phyloP scores from a whole-genome alignment of 53 echinoderm and acorn worm species.

The Patiria pectinifera region DNA sequence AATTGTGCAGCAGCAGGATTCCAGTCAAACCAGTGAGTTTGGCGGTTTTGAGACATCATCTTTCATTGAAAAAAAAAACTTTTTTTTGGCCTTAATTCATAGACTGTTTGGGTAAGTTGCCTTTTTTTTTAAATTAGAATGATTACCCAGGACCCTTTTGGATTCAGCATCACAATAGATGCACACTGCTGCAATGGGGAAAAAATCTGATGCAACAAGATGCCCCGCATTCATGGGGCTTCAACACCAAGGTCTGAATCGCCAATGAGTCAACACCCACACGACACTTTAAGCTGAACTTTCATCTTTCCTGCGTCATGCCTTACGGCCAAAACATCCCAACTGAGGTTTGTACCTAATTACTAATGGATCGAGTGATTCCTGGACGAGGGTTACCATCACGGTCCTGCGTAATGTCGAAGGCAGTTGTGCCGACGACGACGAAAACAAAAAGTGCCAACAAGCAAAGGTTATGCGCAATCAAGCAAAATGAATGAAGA shows the following conservation, averaged over 20 bases:
- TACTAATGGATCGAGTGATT: conserved; percentile 54
- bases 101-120: background rate
- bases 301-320: conserved; percentile 5
- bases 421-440: conserved; percentile 9
- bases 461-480: conserved; percentile 9
- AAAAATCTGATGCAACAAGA: conserved; percentile 2
- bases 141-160: no score
- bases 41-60: no score
- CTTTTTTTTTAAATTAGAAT: no score
- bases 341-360: background rate
- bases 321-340: conserved; percentile 20
- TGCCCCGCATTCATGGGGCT: background rate
- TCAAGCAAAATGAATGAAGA: background rate
- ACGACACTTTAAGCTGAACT: conserved; percentile 22
- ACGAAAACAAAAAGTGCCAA: background rate
- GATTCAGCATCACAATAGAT: no score
- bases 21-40: no score
- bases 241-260: background rate
- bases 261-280: background rate
- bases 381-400: conserved; percentile 15
- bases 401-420: conserved; percentile 24
- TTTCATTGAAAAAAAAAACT: no score
- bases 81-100: no score
- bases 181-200: background rate
- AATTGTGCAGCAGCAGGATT: no score